Percentiles rank a stretch among this genome's conserved stretches.
Conservation (phyloP, 2,797 vertebrate genomes). For the Chelmon rostratus region DNA sequence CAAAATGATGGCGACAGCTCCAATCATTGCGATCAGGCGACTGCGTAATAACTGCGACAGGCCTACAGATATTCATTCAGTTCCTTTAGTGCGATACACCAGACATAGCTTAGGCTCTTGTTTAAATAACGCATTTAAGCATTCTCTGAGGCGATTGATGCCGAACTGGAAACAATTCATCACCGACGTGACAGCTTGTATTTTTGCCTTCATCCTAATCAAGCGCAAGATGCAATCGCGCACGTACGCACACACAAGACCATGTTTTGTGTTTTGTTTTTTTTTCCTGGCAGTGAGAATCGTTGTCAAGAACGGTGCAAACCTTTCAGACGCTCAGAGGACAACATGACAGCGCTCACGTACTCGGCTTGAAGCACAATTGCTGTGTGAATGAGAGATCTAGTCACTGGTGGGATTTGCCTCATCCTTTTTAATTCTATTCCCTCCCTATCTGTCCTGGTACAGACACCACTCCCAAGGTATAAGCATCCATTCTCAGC, state of each 20-base stretch:
- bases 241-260: neutral
- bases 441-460: constrained; percentile 69
- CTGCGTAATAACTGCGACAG: no score
- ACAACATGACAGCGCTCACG: constrained; percentile 46
- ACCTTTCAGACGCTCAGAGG: constrained; percentile 42
- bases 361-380: constrained; percentile 58
- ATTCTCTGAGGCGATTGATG: constrained; percentile 21
- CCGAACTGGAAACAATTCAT: constrained; percentile 46
- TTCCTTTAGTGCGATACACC: neutral
- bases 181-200: constrained; percentile 19
- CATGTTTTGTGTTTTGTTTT: neutral
- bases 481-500: constrained; percentile 56
- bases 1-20: no score
- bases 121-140: constrained; percentile 9
- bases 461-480: constrained; percentile 67
- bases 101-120: constrained; percentile 7
- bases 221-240: constrained; percentile 31
- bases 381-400: constrained; percentile 63
- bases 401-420: constrained; percentile 64
- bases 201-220: constrained; percentile 33
- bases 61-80: constrained; percentile 13
- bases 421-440: constrained; percentile 72
- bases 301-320: constrained; percentile 26
- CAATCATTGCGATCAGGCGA: no score
- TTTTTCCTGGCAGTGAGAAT: neutral